Evolutionary conservation across 2,797 vertebrate species (phyloP), one percentile per base, ranked within the genome.

Genomic region (Tolypeutes matacus): DNA sequence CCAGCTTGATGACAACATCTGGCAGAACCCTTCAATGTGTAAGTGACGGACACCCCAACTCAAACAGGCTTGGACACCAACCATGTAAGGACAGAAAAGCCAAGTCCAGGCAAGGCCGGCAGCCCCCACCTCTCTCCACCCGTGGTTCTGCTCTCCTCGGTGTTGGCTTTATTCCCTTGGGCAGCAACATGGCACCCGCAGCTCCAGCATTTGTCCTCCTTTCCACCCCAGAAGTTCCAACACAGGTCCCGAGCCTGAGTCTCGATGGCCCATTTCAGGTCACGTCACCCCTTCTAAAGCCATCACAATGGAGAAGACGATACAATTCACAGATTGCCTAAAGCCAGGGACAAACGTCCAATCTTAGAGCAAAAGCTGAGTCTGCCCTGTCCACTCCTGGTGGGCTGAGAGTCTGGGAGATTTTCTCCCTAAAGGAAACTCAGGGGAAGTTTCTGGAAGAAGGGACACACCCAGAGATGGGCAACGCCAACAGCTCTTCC

Each of bases 271-370:
- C 12, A 1, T 39, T 29, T 9, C 4, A 23, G 58, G 31, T 46
- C 39, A 17, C 5, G 18, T 34, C 60, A 23, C 15, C 53, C 39
- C 76, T 65, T 56, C 42, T 62, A 25, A 83, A 83, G 36, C 62
- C 36, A 11, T 29, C 39, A 29, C 21, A 23, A 4, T 5, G 31
- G 78, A 64, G 64, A 56, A 60, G 34, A 49, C 27, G 27, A 14
- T 25, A 49, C 15, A 51, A 60, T 31, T 2, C 34, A 21, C 76
- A 0, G 0, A 25, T 21, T 18, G 29, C 20, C 76, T 51, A 12
- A 64, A 49, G 56, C 34, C 2, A 0, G 72, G 62, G n/a, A 3
- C n/a, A 21, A 1, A 15, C 0, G 1, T 25, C 75, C 15, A 36
- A 1, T 31, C 15, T 31, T 3, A 34, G 34, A 62, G 4, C 36